Percentiles rank a stretch among this genome's conserved stretches.
Conservation (phyloP, 2,113 vertebrate species). For the Entelurus aequoreus region DNA sequence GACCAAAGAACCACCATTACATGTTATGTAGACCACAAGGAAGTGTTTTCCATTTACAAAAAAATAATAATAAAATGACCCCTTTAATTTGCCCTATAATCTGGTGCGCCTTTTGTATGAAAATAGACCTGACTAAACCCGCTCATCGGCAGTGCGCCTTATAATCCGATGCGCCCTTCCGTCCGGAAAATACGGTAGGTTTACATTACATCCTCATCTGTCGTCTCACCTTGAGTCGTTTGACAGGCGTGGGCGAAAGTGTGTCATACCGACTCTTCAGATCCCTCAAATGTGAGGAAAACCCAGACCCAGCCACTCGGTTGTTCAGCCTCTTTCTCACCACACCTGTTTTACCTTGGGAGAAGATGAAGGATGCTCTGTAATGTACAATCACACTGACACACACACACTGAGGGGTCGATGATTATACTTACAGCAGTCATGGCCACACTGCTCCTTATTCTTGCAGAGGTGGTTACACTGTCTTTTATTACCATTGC, state of each 20-base stretch:
- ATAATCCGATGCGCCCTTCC: too few relatives aligned
- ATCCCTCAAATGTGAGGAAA: constrained; percentile 84
- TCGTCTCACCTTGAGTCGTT: constrained; percentile 83
- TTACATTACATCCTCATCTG: neutral
- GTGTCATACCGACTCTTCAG: constrained; percentile 80
- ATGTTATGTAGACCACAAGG: too few relatives aligned
- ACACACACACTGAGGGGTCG: neutral
- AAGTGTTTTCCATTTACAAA: too few relatives aligned
- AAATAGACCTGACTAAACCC: too few relatives aligned
- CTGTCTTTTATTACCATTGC: constrained; percentile 70
- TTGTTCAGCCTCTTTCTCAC: constrained; percentile 65
- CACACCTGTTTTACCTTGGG: constrained; percentile 86
- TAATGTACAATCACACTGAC: neutral
- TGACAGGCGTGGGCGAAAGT: constrained; percentile 79
- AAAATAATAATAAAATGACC: too few relatives aligned
- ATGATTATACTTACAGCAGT: constrained; percentile 85
- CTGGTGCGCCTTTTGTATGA: too few relatives aligned
- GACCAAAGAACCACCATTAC: too few relatives aligned
- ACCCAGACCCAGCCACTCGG: constrained; percentile 54
- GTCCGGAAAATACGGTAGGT: neutral
- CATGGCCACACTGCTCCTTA: constrained; percentile 87
- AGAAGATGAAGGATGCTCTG: neutral
- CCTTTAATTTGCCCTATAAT: too few relatives aligned
- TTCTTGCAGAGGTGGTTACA: constrained; percentile 95
- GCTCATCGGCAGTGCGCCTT: too few relatives aligned